Percentiles rank a stretch among this genome's conserved stretches.
These are phyloP conservation scores for Ophiodon elongatus DNA, from an alignment of 2,113 vertebrate genomes.

Conservation along the genomic window DNA sequence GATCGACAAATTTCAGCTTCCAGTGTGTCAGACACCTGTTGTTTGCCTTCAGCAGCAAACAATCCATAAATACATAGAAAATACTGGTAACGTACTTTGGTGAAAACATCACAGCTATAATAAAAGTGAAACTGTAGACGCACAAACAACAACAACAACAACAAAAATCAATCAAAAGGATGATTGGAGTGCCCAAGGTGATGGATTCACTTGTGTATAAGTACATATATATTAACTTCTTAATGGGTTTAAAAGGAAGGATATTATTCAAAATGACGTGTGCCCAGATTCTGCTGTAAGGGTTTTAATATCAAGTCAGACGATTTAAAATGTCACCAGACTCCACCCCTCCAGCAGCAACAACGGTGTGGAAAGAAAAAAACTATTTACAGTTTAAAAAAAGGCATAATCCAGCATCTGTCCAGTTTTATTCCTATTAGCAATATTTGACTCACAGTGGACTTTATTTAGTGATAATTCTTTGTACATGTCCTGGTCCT, in stretches of 20 bases:
- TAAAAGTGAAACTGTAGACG: constrained; percentile 47
- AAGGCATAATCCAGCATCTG: not conserved
- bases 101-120: constrained; percentile 60
- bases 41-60: constrained; percentile 73
- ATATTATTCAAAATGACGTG: constrained; percentile 3
- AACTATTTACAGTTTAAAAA: constrained; percentile 59
- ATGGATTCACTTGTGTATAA: constrained; percentile 34
- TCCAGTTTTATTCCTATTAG: not conserved
- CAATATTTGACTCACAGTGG: not conserved
- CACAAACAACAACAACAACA: constrained; percentile 20
- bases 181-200: constrained; percentile 36
- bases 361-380: not conserved
- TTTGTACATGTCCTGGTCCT: too few species aligned
- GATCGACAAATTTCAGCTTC: constrained; percentile 69
- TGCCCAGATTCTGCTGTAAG: not conserved
- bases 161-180: not conserved
- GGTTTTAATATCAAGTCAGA: not conserved
- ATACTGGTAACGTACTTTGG: constrained; percentile 69
- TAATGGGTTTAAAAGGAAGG: constrained; percentile 25
- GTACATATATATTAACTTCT: constrained; percentile 37
- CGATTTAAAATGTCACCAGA: not conserved
- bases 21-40: constrained; percentile 88
- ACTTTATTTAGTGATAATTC: too few species aligned
- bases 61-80: constrained; percentile 78
- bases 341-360: not conserved